Evolutionary conservation across 2,797 vertebrate species (phyloP), one percentile per base, ranked within the genome.

Genomic region (Chaetodon trifasciatus): DNA sequence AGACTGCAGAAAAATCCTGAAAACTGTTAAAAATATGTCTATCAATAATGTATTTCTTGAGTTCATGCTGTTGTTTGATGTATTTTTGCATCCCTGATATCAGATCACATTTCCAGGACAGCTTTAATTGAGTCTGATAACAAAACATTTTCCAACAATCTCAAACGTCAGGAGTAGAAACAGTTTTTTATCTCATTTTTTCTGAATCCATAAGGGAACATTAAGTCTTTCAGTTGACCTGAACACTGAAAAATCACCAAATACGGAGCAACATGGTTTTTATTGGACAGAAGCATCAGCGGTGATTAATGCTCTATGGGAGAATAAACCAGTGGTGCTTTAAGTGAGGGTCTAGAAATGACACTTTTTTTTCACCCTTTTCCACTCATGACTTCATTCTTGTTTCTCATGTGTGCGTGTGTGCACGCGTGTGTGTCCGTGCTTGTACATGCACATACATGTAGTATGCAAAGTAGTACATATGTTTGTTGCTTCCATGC

Each of bases 401-500:
- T 53, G 4, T 13, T 12, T 49, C 23, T 24, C 32, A 21, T 16
- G 12, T 21, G 23, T 55, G 52, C 28, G n/a, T 44, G 24, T 10
- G 16, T 44, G n/a, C n/a, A 12, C 58, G 70, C 37, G 46, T 74
- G 39, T 8, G 37, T 21, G 57, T 50, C 13, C 35, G 62, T 28
- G 35, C 39, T 24, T 0, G 23, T 39, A 42, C 16, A 47, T 58
- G 40, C 10, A 16, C 52, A 49, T 24, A 23, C n/a, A 3, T 75
- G 75, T 74, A 46, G 42, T 63, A 44, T 69, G 24, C 47, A 70
- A 60, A 62, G 40, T 6, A 8, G 19, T 65, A 62, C 70, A 81
- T 52, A 24, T 84, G 78, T 85, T 80, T 79, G 46, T 64, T 55
- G 70, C 85, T 47, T 83, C 52, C 42, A 76, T 76, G 65, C 83